Percentiles rank a stretch among this genome's conserved stretches.
Evolutionary conservation across 1,140 invertebrate genomes (phyloP).

Genomic region (Drosophila mojavensis): DNA sequence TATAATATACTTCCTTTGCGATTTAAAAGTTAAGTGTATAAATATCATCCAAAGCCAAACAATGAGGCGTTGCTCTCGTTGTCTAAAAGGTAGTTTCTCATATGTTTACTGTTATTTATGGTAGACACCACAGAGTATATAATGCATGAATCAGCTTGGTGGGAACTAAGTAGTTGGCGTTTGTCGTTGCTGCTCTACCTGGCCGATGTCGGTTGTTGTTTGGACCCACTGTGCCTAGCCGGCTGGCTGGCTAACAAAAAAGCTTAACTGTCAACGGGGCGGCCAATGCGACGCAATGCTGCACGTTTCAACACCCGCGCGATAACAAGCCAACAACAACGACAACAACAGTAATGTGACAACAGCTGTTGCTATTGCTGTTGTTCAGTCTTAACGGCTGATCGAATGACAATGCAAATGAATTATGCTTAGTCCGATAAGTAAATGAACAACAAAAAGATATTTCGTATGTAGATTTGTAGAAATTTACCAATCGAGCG

Average conservation of each 20-base stretch:
- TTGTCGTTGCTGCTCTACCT: neutral
- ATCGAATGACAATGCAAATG: slow-evolving; percentile 47
- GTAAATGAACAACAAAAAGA: slow-evolving; percentile 35
- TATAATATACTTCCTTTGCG: neutral
- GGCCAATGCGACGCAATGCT: slow-evolving; percentile 32
- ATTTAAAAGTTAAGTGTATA: neutral
- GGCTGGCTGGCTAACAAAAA: slow-evolving; percentile 11
- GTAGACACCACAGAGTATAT: neutral
- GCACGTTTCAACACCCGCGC: slow-evolving; percentile 68
- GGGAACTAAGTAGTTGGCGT: slow-evolving; percentile 4
- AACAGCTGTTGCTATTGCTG: slow-evolving; percentile 37
- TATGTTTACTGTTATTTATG: slow-evolving; percentile 17
- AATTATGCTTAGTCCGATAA: slow-evolving; percentile 35
- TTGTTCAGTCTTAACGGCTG: slow-evolving; percentile 32
- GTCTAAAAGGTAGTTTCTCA: slow-evolving; percentile 26
- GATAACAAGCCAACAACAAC: slow-evolving; percentile 49
- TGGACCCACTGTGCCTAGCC: slow-evolving; percentile 15
- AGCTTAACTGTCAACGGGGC: slow-evolving; percentile 41
- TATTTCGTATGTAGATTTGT: slow-evolving; percentile 59
- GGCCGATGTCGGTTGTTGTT: slow-evolving; percentile 2
- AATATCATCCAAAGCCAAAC: neutral
- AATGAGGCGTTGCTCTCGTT: neutral
- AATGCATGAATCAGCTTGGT: slow-evolving; percentile 7
- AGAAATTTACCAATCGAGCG: slow-evolving; percentile 65
- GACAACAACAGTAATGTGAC: slow-evolving; percentile 45